These are phyloP conservation scores for Moxostoma hubbsi DNA, from an alignment of 2,797 vertebrate genomes.

Conservation along the genomic window DNA sequence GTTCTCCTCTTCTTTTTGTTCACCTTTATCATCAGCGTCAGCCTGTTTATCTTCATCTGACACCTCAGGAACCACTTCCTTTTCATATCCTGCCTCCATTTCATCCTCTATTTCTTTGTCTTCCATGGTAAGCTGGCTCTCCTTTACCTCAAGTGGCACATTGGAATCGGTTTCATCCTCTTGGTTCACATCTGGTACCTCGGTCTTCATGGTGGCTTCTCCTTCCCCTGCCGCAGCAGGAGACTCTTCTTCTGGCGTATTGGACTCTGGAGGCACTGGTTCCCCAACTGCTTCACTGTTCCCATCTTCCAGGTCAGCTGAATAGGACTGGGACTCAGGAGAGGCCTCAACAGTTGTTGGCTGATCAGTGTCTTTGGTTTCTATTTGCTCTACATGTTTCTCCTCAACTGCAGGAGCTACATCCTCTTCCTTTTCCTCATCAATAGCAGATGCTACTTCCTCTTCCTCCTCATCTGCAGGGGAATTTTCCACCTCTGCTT, in stretches of 20 bases:
- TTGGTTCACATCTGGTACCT: slow-evolving; percentile 4
- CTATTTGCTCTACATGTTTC: not conserved
- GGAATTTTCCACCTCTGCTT: not conserved
- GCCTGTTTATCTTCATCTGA: slow-evolving; percentile 58
- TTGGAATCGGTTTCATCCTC: slow-evolving; percentile 1
- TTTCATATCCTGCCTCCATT: too few species aligned
- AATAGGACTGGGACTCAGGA: not conserved
- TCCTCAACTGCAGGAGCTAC: not conserved
- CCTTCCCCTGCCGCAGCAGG: not conserved
- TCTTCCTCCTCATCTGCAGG: slow-evolving; percentile 10
- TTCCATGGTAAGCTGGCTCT: not conserved
- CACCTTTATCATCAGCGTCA: not conserved
- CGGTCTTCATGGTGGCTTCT: slow-evolving; percentile 15
- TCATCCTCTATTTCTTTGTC: slow-evolving; percentile 56
- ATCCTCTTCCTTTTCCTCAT: slow-evolving; percentile 9
- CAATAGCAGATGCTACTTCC: not conserved
- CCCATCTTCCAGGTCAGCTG: not conserved
- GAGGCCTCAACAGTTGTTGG: not conserved
- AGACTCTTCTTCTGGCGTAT: slow-evolving; percentile 1
- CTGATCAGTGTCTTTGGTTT: not conserved
- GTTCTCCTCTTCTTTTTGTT: slow-evolving; percentile 18
- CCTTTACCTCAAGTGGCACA: slow-evolving; percentile 11
- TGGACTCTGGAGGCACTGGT: slow-evolving; percentile 3
- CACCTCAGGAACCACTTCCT: slow-evolving; percentile 71
- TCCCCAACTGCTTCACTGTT: slow-evolving; percentile 5